phyloP scores from a whole-genome alignment of 64 coral and sea anemone species.

The Pocillopora verrucosa region DNA sequence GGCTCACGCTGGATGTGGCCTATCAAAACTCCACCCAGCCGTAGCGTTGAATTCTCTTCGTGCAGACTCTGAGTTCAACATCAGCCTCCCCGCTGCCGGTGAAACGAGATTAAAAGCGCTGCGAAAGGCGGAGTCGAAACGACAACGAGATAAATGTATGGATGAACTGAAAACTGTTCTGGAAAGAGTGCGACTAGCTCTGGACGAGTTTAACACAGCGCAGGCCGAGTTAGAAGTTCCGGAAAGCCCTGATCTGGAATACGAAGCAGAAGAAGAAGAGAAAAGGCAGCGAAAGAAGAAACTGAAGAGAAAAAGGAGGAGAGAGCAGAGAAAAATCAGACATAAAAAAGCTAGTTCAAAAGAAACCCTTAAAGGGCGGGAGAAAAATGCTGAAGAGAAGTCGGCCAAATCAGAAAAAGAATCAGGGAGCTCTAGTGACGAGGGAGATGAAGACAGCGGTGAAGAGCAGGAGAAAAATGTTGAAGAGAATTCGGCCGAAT shows the following conservation, averaged over 20 bases:
- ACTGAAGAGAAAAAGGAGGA: constrained; percentile 1
- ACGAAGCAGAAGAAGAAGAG: neutral
- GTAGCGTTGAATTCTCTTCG: no score
- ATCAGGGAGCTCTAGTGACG: neutral
- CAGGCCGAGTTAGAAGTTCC: neutral
- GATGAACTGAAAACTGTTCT: constrained; percentile 33
- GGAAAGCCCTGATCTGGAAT: constrained; percentile 17
- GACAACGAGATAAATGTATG: neutral
- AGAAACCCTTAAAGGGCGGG: neutral
- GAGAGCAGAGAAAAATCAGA: constrained; percentile 7
- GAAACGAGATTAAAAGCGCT: constrained; percentile 33
- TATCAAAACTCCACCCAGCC: neutral
- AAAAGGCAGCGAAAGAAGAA: neutral
- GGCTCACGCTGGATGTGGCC: neutral
- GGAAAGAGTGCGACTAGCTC: constrained; percentile 4
- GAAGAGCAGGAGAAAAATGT: neutral
- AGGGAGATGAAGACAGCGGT: neutral
- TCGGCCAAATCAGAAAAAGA: neutral
- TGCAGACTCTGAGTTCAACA: neutral
- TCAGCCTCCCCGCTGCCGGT: constrained; percentile 10
- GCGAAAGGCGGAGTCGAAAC: constrained; percentile 5
- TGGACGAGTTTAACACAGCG: neutral
- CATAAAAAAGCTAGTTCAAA: neutral
- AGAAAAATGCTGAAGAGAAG: neutral
- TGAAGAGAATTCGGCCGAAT: neutral